Base-by-base conservation (phyloP, 2,888 invertebrate genomes). In the Polydesmus complanatus region DNA sequence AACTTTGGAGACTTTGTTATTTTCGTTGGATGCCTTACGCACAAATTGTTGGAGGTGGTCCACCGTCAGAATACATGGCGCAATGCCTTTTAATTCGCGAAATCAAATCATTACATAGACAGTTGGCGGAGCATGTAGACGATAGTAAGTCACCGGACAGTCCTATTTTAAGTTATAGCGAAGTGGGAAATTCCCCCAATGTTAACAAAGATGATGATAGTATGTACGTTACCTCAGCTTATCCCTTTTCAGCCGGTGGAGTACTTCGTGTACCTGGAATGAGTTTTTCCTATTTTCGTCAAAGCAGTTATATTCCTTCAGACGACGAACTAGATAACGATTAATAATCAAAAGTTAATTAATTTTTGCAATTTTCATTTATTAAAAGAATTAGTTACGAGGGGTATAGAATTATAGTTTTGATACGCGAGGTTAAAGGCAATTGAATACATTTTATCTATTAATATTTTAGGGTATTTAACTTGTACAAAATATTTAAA, bases 1-100 rank as follows among this genome's bases (percentile, higher is more conserved):
- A 85, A 64, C 73, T 93, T 52, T 94, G 93, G 93, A 78, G 83
- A 62, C 89, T 88, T 73, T 92, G 91, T 76, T 94, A 90, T 76
- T 86, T 88, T 72, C 83, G 94, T 27, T 93, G 91, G 89, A 79
- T 91, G 70, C 83, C 85, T 22, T 83, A 87, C 22, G 79, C 91
- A 3, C 89, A 92, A 74, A 83, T 87, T 63, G 78, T 79, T 21
- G 81, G 81, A 65, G 84, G 88, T 18, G 88, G 87, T 0, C 66
- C 71, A 61, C 73, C 74, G 3, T 69, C 72, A 0, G 69, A 70
- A 56, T 74, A 73, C 64, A 68, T 76, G 14, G 72, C 72, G 53
- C 73, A 73, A 65, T 71, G 72, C 56, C 66, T 72, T 51, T 67
- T 76, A 64, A 70, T 72, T 5, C 72, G 74, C 60, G 75, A 76